Conservation (phyloP, 2,888 invertebrate species). For the Dicyrtomina minuta region DNA sequence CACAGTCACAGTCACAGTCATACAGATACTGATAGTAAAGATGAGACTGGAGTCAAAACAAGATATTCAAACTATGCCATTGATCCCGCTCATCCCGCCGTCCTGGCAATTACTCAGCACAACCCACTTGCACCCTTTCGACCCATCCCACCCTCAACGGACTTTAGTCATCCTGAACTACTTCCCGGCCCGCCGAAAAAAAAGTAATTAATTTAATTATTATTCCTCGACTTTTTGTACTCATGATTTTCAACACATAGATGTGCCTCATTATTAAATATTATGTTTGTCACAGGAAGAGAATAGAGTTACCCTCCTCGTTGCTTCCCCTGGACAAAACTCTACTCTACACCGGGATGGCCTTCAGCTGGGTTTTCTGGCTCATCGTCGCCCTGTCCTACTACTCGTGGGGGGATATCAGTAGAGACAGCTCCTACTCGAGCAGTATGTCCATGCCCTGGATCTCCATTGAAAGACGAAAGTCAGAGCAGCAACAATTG, state of each 20-base stretch:
- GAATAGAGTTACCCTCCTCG: neutral
- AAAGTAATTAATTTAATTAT: slow-evolving; percentile 18
- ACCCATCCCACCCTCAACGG: neutral
- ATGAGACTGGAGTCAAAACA: neutral
- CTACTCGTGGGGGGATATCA: slow-evolving; percentile 36
- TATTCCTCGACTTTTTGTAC: neutral
- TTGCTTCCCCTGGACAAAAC: slow-evolving; percentile 48
- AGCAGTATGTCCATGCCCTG: neutral
- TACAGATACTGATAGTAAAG: too few relatives aligned
- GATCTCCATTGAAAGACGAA: neutral
- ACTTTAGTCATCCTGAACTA: slow-evolving; percentile 1
- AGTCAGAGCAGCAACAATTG: neutral
- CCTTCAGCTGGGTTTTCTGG: slow-evolving; percentile 49
- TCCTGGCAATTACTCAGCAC: slow-evolving; percentile 2
- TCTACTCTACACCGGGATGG: slow-evolving; percentile 43
- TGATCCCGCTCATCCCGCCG: slow-evolving; percentile 23
- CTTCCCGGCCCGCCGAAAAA: neutral
- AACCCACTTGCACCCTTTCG: slow-evolving; percentile 29
- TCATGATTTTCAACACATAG: too few relatives aligned
- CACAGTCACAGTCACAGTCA: too few relatives aligned
- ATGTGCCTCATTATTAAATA: too few relatives aligned
- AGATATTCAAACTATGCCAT: slow-evolving; percentile 1
- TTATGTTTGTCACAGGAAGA: slow-evolving; percentile 21
- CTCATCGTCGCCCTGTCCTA: slow-evolving; percentile 43
- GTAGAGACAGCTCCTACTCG: neutral